These are phyloP conservation scores for Tangara arthus DNA, from an alignment of 2,797 vertebrate genomes.

Conservation along the genomic window DNA sequence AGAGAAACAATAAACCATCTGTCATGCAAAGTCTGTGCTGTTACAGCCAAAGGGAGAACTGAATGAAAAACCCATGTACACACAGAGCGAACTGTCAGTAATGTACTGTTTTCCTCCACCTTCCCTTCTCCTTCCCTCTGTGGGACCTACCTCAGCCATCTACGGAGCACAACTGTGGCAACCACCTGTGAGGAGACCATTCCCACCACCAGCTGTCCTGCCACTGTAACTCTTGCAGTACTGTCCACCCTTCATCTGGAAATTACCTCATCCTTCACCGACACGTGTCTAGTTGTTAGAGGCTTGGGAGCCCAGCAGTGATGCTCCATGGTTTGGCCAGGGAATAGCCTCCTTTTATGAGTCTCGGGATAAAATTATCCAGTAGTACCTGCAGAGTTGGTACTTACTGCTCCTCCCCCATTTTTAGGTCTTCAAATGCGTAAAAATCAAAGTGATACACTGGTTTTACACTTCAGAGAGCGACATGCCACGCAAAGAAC, in stretches of 20 bases:
- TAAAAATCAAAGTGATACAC: neutral
- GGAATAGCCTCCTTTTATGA: neutral
- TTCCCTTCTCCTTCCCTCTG: neutral
- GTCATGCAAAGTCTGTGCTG: neutral
- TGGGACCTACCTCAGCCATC: neutral
- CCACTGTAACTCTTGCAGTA: neutral
- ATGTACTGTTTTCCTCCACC: neutral
- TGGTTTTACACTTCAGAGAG: neutral
- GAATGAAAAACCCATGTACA: neutral
- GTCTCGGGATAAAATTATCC: neutral
- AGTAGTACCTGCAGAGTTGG: neutral
- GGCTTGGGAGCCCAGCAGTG: neutral
- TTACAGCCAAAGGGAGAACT: neutral
- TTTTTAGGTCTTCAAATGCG: neutral
- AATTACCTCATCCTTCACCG: constrained; percentile 9
- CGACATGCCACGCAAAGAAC: neutral
- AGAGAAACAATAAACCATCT: neutral
- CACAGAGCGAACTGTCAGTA: neutral
- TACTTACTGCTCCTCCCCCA: neutral
- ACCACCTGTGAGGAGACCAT: neutral
- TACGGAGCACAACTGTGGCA: neutral
- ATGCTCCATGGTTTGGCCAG: neutral
- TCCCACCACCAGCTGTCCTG: neutral
- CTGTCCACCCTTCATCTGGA: neutral
- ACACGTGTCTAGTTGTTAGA: neutral